These are phyloP conservation scores for Leucozona laternaria DNA, from an alignment of 2,888 invertebrate species.

Conservation along the genomic window DNA sequence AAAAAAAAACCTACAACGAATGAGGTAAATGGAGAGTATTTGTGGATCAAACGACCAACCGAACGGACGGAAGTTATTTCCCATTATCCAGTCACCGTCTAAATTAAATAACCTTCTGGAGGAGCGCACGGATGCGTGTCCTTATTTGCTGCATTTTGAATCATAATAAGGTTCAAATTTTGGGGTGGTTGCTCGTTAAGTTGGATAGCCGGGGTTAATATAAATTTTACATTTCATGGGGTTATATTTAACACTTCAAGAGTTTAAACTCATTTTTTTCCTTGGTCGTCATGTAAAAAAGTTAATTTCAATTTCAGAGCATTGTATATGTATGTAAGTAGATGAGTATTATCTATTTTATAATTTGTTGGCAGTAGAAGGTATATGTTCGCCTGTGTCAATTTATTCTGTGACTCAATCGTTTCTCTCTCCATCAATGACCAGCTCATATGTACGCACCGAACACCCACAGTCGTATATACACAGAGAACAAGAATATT, in stretches of 20 bases:
- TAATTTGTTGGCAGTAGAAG: neutral
- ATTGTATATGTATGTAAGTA: neutral
- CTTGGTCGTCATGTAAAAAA: neutral
- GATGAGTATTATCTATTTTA: neutral
- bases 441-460: neutral
- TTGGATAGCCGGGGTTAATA: slow-evolving; percentile 27
- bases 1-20: slow-evolving; percentile 26
- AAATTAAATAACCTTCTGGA: slow-evolving; percentile 62
- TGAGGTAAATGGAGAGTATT: neutral
- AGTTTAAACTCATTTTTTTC: slow-evolving; percentile 12
- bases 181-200: neutral
- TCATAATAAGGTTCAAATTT: slow-evolving; percentile 34
- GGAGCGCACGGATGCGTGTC: slow-evolving; percentile 62
- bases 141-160: slow-evolving; percentile 60
- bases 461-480: neutral
- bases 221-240: neutral
- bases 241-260: slow-evolving; percentile 7
- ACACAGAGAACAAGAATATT: slow-evolving; percentile 25
- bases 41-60: slow-evolving; percentile 31
- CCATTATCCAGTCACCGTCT: slow-evolving; percentile 59
- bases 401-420: neutral
- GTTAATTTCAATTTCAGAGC: neutral
- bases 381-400: neutral
- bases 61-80: slow-evolving; percentile 70
- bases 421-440: neutral